phyloP scores from a whole-genome alignment of 2,797 vertebrate species.

The Paedocypris micromegethes region DNA sequence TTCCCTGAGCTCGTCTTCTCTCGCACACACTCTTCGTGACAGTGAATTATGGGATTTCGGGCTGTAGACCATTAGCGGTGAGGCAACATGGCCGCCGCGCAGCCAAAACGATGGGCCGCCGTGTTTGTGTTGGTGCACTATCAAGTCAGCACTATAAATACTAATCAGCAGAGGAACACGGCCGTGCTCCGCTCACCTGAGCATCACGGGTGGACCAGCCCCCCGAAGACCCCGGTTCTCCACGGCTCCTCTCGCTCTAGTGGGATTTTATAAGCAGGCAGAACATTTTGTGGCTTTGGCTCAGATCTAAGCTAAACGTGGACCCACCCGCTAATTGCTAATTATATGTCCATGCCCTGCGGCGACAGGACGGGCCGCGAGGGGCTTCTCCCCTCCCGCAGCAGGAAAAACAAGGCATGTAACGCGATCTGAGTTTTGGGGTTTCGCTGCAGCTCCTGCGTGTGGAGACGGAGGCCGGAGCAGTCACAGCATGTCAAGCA shows the following conservation, averaged over 20 bases:
- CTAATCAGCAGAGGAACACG: conserved; percentile 74
- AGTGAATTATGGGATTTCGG: conserved; percentile 75
- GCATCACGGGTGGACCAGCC: conserved; percentile 67
- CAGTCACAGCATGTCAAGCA: conserved; percentile 60
- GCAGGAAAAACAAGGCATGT: conserved; percentile 60
- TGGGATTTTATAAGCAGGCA: conserved; percentile 69
- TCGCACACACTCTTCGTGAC: conserved; percentile 55
- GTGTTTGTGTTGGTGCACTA: conserved; percentile 79
- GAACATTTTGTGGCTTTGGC: conserved; percentile 81
- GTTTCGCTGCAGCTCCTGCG: conserved; percentile 58
- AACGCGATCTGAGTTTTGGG: conserved; percentile 60
- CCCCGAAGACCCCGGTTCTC: conserved; percentile 70
- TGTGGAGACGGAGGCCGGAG: conserved; percentile 60
- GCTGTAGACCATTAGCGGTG: conserved; percentile 77
- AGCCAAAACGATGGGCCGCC: conserved; percentile 71
- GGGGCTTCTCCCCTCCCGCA: conserved; percentile 66
- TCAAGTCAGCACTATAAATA: conserved; percentile 79
- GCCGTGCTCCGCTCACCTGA: conserved; percentile 64
- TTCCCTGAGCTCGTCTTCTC: background rate
- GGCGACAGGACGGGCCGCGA: conserved; percentile 71
- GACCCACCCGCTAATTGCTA: conserved; percentile 77
- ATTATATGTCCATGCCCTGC: conserved; percentile 76
- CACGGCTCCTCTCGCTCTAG: conserved; percentile 62
- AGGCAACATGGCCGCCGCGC: conserved; percentile 67
- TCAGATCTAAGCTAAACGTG: conserved; percentile 67